A percentile compares a stretch with the other conserved stretches of the same genome.
Conservation (phyloP, 2,888 invertebrate species). For the Cybosia mesomella region DNA sequence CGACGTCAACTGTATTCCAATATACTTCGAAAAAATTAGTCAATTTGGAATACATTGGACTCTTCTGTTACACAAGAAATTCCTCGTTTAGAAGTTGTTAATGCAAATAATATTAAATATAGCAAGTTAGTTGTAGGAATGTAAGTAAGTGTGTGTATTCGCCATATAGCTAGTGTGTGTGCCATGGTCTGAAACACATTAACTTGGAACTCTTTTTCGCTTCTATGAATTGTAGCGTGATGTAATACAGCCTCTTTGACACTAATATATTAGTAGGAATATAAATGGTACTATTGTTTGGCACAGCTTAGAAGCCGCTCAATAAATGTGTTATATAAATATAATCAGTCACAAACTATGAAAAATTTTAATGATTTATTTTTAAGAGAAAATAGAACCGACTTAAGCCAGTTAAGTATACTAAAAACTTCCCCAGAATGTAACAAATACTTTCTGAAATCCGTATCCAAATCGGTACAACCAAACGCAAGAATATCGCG, state of each 20-base stretch:
- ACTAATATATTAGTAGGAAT: background rate
- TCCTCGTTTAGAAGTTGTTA: background rate
- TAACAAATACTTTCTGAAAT: no score
- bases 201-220: background rate
- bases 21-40: background rate
- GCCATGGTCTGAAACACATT: background rate
- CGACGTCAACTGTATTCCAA: background rate
- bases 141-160: background rate
- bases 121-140: no score
- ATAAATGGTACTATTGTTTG: background rate
- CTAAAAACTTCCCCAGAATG: no score
- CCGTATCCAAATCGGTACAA: no score
- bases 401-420: no score
- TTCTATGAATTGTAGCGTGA: background rate
- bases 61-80: background rate
- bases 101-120: background rate
- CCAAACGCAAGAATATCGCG: no score
- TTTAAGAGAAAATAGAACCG: no score
- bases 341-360: background rate
- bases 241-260: slow-evolving; percentile 1
- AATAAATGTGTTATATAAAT: background rate
- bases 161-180: background rate
- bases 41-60: slow-evolving; percentile 1
- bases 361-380: no score
- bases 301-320: background rate